These are phyloP conservation scores for Rhagonycha lutea DNA, from an alignment of 2,888 invertebrate genomes.

Conservation along the genomic window DNA sequence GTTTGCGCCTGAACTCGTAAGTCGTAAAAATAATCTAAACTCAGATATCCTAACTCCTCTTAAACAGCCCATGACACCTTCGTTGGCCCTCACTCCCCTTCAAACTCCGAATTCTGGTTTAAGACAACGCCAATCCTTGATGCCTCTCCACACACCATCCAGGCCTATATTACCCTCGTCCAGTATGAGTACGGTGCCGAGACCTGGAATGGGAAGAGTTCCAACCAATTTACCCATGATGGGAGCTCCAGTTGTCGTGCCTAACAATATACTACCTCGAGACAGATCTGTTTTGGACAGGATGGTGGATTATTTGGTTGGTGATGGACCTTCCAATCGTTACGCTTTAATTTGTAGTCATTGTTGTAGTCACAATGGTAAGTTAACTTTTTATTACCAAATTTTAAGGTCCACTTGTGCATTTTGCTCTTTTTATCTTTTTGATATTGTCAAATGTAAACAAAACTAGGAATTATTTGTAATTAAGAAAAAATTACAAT, in stretches of 20 bases:
- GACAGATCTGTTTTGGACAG: slow-evolving; percentile 84
- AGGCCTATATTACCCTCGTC: neutral
- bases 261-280: slow-evolving; percentile 73
- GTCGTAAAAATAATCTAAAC: neutral
- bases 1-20: slow-evolving; percentile 67
- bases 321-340: slow-evolving; percentile 92
- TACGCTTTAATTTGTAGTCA: slow-evolving; percentile 93
- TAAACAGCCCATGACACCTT: slow-evolving; percentile 15
- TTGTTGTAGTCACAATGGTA: slow-evolving; percentile 93
- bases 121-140: slow-evolving; percentile 12
- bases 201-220: neutral
- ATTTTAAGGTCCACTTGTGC: neutral
- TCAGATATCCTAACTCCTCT: neutral
- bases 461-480: no score
- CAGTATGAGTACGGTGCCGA: neutral
- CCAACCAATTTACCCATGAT: neutral
- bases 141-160: neutral
- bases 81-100: neutral
- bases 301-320: slow-evolving; percentile 90
- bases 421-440: slow-evolving; percentile 3
- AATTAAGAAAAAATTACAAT: no score
- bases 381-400: slow-evolving; percentile 41
- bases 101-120: slow-evolving; percentile 3
- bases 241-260: slow-evolving; percentile 56
- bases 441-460: neutral